Base-by-base conservation (phyloP, 2,888 invertebrate genomes). In the Aethes cnicana region DNA sequence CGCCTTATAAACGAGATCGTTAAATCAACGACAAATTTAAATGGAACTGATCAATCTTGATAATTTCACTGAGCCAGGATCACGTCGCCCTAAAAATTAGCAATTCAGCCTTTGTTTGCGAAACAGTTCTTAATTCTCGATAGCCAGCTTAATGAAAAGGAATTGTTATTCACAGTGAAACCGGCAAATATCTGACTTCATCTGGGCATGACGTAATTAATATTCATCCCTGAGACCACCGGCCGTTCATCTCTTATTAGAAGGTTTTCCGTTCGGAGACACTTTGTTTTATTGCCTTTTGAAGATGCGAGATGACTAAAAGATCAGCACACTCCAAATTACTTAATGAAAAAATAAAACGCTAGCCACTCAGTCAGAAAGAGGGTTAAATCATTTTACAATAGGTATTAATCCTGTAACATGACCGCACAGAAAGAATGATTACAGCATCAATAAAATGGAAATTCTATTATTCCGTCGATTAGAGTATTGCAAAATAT, bases 151-250 rank as follows among this genome's bases (percentile, higher is more conserved):
- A 30, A 59, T 49, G 53, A 55, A 55, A 61, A 61, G 55, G 52
- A 62, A 68, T 74, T 72, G 63, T 61, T 68, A 72, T 72, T 72
- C 72, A 62, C 59, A 41, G 58, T 60, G 59, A 62, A 58, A 57
- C 64, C 64, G 62, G 63, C 60, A 63, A 67, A 74, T 68, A 69
- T 70, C 67, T 66, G 69, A 69, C 72, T 74, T 72, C 74, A 74
- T 76, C 76, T 77, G 74, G 71, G 70, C 69, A 70, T 72, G 69
- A 67, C 68, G 65, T 70, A 58, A 77, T 80, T 75, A 77, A 78
- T 77, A 79, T 79, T 79, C 74, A 79, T 75, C 69, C 64, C 62
- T 63, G 63, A 70, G 72, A 74, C 72, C 69, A 72, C 68, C 37
- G 21, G 17, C 23, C 39, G 37, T 37, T 37, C 44, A 43, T 30